Percentiles rank a stretch among this genome's conserved stretches.
phyloP scores from a whole-genome alignment of 2,797 vertebrate species.

The Falco columbarius region DNA sequence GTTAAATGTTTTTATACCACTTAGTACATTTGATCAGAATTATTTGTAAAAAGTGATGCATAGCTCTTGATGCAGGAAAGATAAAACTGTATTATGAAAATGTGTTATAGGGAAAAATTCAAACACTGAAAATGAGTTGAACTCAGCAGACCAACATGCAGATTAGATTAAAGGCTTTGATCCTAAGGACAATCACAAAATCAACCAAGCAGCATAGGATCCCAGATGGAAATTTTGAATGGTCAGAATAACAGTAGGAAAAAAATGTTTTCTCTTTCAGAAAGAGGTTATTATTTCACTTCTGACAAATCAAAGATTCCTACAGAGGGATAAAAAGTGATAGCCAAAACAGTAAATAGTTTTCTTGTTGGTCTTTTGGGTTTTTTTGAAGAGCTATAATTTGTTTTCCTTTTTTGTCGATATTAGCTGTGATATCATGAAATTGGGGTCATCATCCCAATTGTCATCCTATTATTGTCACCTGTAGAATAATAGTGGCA shows the following conservation, averaged over 20 bases:
- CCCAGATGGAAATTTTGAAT: neutral
- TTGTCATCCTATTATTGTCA: neutral
- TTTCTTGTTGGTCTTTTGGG: rapidly evolving
- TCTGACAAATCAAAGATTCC: neutral
- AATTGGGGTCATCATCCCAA: neutral
- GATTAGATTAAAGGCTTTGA: neutral
- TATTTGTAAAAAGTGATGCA: neutral
- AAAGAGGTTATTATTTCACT: neutral
- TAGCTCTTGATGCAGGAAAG: neutral
- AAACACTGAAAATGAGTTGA: neutral
- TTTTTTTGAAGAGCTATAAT: neutral
- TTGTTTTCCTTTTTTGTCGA: neutral
- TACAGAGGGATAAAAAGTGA: neutral
- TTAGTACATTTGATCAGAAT: neutral
- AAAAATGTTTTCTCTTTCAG: neutral
- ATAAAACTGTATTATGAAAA: neutral
- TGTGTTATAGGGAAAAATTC: too few species aligned
- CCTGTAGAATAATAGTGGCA: neutral
- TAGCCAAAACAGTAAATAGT: neutral
- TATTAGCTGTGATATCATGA: neutral
- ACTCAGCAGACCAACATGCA: neutral
- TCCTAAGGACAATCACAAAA: neutral
- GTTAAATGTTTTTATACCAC: neutral
- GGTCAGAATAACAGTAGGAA: neutral
- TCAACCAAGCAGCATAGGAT: neutral